Conservation (phyloP, 2,113 vertebrate genomes). For the Syrmaticus mikado region DNA sequence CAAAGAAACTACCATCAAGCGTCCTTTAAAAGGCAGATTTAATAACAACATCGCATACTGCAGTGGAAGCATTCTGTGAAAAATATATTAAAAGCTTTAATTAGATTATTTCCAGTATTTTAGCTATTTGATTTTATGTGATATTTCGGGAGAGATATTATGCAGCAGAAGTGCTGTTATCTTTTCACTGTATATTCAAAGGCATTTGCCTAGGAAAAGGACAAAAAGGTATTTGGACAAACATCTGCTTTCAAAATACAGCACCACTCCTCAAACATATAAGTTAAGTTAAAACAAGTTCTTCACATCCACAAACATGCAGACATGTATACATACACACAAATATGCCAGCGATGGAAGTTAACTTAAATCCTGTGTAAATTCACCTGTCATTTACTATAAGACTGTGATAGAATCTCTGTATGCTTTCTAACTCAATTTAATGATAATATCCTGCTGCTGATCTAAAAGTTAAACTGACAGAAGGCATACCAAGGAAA, state of each 20-base stretch:
- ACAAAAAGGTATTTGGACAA: neutral
- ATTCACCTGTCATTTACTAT: accelerated
- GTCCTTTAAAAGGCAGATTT: neutral
- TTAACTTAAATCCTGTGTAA: neutral
- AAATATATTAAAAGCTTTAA: neutral
- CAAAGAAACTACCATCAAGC: neutral
- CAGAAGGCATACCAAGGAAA: neutral
- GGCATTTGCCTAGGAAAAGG: neutral
- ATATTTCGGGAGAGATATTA: neutral
- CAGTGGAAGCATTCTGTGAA: neutral
- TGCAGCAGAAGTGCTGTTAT: neutral
- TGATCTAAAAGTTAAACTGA: neutral
- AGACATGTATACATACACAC: neutral
- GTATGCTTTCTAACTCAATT: neutral
- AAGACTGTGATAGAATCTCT: neutral
- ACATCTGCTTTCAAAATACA: neutral
- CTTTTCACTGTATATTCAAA: neutral
- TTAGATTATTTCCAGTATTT: neutral
- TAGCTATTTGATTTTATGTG: neutral
- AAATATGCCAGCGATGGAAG: neutral
- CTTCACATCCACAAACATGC: neutral
- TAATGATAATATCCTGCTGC: neutral
- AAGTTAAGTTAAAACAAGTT: neutral
- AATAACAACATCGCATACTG: neutral
- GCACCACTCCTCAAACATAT: neutral